phyloP scores from a whole-genome alignment of 2,113 vertebrate genomes.

The Peucedramus taeniatus region DNA sequence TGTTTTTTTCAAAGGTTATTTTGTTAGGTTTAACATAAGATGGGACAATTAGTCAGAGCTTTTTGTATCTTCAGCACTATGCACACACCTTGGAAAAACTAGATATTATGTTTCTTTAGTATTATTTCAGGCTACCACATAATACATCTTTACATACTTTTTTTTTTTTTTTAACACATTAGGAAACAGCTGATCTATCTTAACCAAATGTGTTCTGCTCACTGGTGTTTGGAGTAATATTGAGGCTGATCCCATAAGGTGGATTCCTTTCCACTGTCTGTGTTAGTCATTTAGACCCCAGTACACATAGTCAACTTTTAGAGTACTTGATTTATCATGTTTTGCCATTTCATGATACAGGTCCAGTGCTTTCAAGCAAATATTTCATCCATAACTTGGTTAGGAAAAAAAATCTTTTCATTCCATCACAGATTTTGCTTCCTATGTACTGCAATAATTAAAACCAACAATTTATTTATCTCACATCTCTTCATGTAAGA shows the following conservation, averaged over 20 bases:
- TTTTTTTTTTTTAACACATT: not conserved
- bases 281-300: not conserved
- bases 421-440: not conserved
- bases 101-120: not conserved
- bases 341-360: not conserved
- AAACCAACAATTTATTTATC: not conserved
- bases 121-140: not conserved
- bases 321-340: not conserved
- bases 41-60: not conserved
- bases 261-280: not conserved
- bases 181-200: not conserved
- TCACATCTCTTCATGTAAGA: not conserved
- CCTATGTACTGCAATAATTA: not conserved
- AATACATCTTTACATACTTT: rapidly evolving
- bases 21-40: not conserved
- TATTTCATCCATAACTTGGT: not conserved
- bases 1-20: not conserved
- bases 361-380: not conserved
- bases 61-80: not conserved
- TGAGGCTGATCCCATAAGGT: too few relatives aligned
- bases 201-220: not conserved
- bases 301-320: not conserved
- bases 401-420: not conserved
- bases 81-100: not conserved
- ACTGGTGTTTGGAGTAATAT: not conserved